Conservation (phyloP, 2,797 vertebrate species). For the Cephalopachus bancanus region DNA sequence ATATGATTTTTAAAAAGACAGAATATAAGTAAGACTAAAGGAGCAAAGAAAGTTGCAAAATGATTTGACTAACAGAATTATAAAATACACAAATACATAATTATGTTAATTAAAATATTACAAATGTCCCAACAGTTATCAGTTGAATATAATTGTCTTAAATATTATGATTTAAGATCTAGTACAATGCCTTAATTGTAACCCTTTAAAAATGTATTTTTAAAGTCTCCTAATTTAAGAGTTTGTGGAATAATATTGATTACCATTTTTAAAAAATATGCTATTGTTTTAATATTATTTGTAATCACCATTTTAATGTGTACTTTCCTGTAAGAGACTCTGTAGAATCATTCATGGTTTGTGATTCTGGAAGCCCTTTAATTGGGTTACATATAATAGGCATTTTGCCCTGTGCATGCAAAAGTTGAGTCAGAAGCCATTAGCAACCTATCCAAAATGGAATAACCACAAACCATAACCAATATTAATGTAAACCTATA, state of each 20-base stretch:
- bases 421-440: constrained; percentile 70
- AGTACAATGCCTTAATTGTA: neutral
- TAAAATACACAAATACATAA: neutral
- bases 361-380: constrained; percentile 70
- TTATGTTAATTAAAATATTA: neutral
- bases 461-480: constrained; percentile 76
- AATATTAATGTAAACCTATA: constrained; percentile 76
- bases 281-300: constrained; percentile 37
- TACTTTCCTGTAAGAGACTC: neutral
- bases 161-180: constrained; percentile 13
- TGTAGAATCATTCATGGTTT: constrained; percentile 60
- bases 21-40: constrained; percentile 5
- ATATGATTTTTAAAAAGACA: neutral
- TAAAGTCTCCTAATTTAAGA: constrained; percentile 5
- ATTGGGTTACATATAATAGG: constrained; percentile 28
- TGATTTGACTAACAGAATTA: constrained; percentile 2
- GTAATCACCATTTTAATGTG: constrained; percentile 18
- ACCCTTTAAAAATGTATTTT: neutral
- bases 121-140: neutral
- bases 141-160: neutral
- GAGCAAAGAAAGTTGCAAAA: neutral
- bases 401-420: constrained; percentile 61
- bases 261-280: neutral
- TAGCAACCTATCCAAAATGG: constrained; percentile 71
- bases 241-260: neutral